Conservation (phyloP, 1,140 invertebrate genomes). For the Lepidotrigona ventralis region DNA sequence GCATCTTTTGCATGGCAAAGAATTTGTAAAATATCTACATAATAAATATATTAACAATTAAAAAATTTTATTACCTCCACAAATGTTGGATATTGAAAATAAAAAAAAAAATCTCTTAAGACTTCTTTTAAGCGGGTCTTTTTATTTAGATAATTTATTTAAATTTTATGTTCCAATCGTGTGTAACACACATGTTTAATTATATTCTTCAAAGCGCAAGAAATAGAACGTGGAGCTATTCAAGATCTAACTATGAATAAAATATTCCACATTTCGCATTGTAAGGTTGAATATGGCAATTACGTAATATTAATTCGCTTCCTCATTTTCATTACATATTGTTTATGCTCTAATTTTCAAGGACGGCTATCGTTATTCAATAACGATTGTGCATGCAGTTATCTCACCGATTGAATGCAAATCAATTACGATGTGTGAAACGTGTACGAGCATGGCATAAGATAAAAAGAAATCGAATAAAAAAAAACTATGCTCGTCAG, state of each 20-base stretch:
- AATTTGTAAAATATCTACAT: no score
- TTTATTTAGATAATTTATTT: not conserved
- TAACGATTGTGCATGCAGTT: not conserved
- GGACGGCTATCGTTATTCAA: not conserved
- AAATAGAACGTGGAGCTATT: not conserved
- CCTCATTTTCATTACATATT: not conserved
- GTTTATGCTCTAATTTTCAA: not conserved
- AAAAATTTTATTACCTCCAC: no score
- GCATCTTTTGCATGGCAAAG: no score
- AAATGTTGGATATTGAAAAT: no score
- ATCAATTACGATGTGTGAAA: conserved; percentile 1
- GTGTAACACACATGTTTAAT: not conserved
- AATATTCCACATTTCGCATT: not conserved
- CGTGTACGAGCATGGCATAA: not conserved
- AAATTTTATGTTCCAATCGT: not conserved
- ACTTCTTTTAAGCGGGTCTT: not conserved
- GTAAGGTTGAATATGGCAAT: not conserved
- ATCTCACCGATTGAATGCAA: conserved; percentile 5
- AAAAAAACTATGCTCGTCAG: not conserved
- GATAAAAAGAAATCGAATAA: not conserved
- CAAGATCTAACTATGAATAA: not conserved
- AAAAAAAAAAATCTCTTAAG: no score
- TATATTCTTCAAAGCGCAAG: not conserved
- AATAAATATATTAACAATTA: no score
- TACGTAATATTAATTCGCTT: not conserved